Percentiles rank a stretch among this genome's conserved stretches.
Evolutionary conservation across 2,113 vertebrate species (phyloP).

Genomic region (Caloenas nicobarica): DNA sequence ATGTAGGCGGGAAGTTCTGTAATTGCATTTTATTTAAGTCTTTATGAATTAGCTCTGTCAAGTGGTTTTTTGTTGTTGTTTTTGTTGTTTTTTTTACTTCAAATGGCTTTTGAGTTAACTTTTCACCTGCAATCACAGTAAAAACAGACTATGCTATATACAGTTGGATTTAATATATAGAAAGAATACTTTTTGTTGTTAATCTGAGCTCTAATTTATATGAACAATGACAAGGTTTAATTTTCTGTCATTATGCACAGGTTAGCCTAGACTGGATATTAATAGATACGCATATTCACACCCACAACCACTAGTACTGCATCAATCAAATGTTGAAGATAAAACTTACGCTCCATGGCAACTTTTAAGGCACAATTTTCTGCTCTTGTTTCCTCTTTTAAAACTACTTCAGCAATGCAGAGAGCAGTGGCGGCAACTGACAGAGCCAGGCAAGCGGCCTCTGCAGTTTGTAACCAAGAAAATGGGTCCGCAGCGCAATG

Average conservation of each 20-base stretch:
- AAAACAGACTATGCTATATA: not conserved
- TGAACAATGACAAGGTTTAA: not conserved
- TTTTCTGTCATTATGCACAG: conserved; percentile 54
- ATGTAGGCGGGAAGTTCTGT: conserved; percentile 60
- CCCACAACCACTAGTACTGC: conserved; percentile 28
- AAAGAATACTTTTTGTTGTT: not conserved
- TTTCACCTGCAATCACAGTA: conserved; percentile 9
- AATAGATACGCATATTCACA: conserved; percentile 40
- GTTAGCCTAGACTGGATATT: conserved; percentile 68
- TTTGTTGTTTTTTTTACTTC: conserved; percentile 21
- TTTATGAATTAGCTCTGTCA: conserved; percentile 64
- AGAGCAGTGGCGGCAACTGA: not conserved
- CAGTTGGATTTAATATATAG: not conserved
- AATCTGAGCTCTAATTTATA: not conserved
- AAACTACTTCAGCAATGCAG: not conserved
- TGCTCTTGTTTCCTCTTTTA: not conserved
- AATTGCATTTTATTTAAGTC: conserved; percentile 62
- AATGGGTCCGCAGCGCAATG: not conserved
- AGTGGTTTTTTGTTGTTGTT: not conserved
- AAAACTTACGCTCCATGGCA: conserved; percentile 11
- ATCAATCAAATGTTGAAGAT: conserved; percentile 43
- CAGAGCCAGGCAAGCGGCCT: not conserved
- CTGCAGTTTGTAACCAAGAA: not conserved
- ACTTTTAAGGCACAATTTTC: conserved; percentile 17
- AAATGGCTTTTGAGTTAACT: conserved; percentile 24